These are phyloP conservation scores for Lasioglossum vierecki DNA, from an alignment of 2,888 invertebrate species.

Conservation along the genomic window DNA sequence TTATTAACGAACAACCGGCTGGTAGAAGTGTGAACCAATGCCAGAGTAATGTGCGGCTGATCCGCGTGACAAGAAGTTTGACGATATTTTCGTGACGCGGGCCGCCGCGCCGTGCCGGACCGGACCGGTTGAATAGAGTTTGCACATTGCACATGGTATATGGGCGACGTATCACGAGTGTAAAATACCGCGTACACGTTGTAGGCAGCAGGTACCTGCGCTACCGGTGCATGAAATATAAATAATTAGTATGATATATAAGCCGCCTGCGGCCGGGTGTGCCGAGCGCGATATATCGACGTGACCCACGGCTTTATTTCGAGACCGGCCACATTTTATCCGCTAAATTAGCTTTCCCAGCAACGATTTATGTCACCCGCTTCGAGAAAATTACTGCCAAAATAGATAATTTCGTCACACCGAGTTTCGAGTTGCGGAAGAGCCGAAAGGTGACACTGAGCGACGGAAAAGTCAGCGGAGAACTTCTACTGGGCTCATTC, in stretches of 20 bases:
- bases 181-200: constrained; percentile 72
- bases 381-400: constrained; percentile 68
- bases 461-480: neutral
- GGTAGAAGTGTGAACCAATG: neutral
- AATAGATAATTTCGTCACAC: constrained; percentile 68
- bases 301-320: constrained; percentile 78
- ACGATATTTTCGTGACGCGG: constrained; percentile 53
- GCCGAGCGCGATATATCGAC: constrained; percentile 74
- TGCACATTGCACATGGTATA: constrained; percentile 53
- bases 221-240: constrained; percentile 76
- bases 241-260: constrained; percentile 80
- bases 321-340: constrained; percentile 76
- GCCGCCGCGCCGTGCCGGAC: neutral
- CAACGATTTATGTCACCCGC: constrained; percentile 75
- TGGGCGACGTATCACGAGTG: constrained; percentile 62
- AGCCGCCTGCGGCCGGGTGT: constrained; percentile 69
- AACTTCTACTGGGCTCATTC: neutral
- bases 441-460: neutral
- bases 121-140: constrained; percentile 36
- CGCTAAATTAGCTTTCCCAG: constrained; percentile 77
- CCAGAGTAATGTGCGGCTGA: constrained; percentile 32
- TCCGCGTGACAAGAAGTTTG: constrained; percentile 43
- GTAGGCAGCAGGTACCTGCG: constrained; percentile 64
- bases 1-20: constrained; percentile 38
- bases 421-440: neutral